Percentiles rank a stretch among this genome's conserved stretches.
phyloP scores from a whole-genome alignment of 2,888 invertebrate genomes.

The Harpalus rubripes region DNA sequence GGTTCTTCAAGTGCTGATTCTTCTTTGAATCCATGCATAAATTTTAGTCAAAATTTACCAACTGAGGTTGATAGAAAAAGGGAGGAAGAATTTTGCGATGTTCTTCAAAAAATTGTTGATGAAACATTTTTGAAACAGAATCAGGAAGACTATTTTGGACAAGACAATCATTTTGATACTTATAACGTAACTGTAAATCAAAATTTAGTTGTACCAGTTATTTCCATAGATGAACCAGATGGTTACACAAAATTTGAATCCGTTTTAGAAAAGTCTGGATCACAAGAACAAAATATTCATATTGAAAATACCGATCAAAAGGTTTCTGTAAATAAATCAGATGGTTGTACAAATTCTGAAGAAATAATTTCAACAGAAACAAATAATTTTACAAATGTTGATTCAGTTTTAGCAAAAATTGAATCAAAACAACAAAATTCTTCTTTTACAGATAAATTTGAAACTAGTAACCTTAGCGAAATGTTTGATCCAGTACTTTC shows the following conservation, averaged over 20 bases:
- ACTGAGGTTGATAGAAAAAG: conserved; percentile 4
- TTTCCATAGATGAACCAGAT: neutral
- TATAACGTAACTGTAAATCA: neutral
- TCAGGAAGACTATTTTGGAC: neutral
- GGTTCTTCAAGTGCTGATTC: conserved; percentile 62
- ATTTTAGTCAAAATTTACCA: conserved; percentile 41
- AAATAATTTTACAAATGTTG: too few species aligned
- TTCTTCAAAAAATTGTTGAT: conserved; percentile 38
- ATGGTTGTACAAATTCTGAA: neutral
- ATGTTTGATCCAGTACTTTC: neutral
- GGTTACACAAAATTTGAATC: neutral
- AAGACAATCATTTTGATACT: neutral
- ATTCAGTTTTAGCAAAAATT: too few species aligned
- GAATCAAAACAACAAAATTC: too few species aligned
- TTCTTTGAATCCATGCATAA: conserved; percentile 49
- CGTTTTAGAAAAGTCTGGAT: neutral
- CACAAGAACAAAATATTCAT: neutral
- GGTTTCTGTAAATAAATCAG: neutral
- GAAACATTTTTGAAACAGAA: neutral
- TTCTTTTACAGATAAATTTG: neutral
- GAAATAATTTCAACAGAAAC: too few species aligned
- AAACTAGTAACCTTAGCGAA: neutral
- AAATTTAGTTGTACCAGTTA: conserved; percentile 4
- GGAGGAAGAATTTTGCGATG: conserved; percentile 26
- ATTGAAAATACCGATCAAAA: neutral